These are phyloP conservation scores for Nasonia vitripennis DNA, from an alignment of 1,140 invertebrate genomes.

Conservation along the genomic window DNA sequence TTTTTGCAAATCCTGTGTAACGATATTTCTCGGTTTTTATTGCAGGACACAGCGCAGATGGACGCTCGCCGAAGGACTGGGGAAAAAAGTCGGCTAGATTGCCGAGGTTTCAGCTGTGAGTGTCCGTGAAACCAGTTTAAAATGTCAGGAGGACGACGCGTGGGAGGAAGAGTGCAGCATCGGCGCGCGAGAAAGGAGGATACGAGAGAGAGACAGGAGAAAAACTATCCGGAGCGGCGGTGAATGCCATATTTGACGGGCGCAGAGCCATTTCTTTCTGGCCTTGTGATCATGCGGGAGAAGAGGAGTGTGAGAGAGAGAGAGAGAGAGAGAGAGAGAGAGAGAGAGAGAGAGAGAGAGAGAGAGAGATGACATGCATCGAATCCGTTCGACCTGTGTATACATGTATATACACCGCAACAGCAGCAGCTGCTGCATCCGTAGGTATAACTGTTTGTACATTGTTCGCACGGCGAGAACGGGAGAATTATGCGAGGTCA, in stretches of 20 bases:
- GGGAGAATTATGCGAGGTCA: slow-evolving; percentile 9
- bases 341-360: not conserved
- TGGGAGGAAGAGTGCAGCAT: slow-evolving; percentile 41
- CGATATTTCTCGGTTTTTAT: not conserved
- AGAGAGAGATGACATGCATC: slow-evolving; percentile 30
- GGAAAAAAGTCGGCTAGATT: slow-evolving; percentile 46
- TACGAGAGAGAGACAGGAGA: not conserved
- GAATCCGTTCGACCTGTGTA: slow-evolving; percentile 11
- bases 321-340: not conserved
- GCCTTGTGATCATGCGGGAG: not conserved
- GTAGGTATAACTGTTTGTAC: slow-evolving; percentile 15
- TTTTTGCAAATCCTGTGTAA: not conserved
- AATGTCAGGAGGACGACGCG: slow-evolving; percentile 29
- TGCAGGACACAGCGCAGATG: not conserved
- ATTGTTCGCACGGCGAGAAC: not conserved
- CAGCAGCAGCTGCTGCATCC: not conserved
- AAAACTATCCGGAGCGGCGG: not conserved
- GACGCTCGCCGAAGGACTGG: no score
- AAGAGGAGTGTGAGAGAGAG: slow-evolving; percentile 5
- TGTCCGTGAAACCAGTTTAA: slow-evolving; percentile 55
- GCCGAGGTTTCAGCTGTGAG: slow-evolving; percentile 51
- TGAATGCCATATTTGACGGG: slow-evolving; percentile 42
- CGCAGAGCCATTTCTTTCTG: slow-evolving; percentile 12
- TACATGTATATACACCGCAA: not conserved
- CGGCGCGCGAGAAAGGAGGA: slow-evolving; percentile 11